Conservation (phyloP, 2,888 invertebrate genomes). For the Trachelus tabidus region DNA sequence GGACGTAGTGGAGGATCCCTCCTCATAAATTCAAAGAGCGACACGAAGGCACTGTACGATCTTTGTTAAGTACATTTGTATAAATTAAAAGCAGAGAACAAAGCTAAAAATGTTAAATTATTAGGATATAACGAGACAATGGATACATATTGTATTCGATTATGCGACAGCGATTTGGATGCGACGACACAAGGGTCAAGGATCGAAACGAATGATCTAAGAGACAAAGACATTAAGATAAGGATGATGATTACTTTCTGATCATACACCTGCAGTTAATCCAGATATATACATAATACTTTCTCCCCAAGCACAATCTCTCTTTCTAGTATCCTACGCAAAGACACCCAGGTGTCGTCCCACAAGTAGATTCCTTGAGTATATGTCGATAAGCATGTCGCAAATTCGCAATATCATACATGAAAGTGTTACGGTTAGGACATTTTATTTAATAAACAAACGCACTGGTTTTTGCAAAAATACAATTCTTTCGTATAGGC, state of each 20-base stretch:
- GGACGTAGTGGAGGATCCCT: conserved; percentile 28
- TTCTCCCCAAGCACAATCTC: not conserved
- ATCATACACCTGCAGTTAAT: not conserved
- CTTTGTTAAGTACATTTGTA: conserved; percentile 10
- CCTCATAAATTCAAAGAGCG: not conserved
- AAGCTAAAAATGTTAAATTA: conserved; percentile 10
- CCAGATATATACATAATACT: not conserved
- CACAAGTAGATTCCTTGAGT: not conserved
- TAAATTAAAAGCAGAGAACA: not conserved
- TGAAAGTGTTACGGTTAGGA: conserved; percentile 22
- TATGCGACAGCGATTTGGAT: too few relatives aligned
- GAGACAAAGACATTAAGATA: not conserved
- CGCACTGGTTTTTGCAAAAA: conserved; percentile 52
- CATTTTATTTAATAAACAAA: conserved; percentile 41
- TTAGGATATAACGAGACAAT: conserved; percentile 10
- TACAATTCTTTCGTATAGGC: conserved; percentile 39
- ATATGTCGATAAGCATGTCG: not conserved
- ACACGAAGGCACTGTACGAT: conserved; percentile 9
- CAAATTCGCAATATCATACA: not conserved
- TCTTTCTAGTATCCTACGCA: not conserved
- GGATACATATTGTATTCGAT: not conserved
- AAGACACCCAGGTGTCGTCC: not conserved
- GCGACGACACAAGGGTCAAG: too few relatives aligned
- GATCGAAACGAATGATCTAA: not conserved
- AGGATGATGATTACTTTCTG: not conserved